Base-by-base conservation (phyloP, 1,140 invertebrate genomes). In the Megathymus violae region DNA sequence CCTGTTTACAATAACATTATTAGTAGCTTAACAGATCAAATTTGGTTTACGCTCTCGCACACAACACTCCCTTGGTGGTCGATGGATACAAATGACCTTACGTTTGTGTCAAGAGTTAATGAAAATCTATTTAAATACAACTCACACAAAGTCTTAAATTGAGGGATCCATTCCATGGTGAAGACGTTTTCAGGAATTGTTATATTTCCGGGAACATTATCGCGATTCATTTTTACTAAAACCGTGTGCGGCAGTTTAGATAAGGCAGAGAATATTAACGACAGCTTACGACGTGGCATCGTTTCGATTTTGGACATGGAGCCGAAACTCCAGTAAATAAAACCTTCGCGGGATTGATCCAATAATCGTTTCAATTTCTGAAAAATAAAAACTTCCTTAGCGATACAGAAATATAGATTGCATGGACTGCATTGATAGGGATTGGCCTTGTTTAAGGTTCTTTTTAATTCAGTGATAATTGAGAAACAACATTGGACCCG, bases 251-350 rank as follows among this genome's bases (percentile, higher is more conserved):
- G 88, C 6, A 94, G 52, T 14, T 80, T 82, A 0, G 85, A 85
- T 64, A 94, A 89, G 0, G 83, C 90, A 7, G 89, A 65, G 41
- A 94, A 84, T 27, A 94, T 86, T 19, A 85, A 73, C 7, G 88
- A 62, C 5, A 92, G 75, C 3, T 85, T 92, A 1, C 91, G 77
- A 1, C 64, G 67, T 0, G 92, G 92, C 15, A 94, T 81, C 1
- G 92, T 89, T 50, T 91, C 85, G 22, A 93, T 92, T 52, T 93
- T 89, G 0, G 94, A 88, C 84, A 94, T 94, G 0, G 94, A 94
- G 0, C 95, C 95, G 67, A 95, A 91, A 34, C 93, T 94, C 81
- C 95, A 95, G 66, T 94, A 94, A 27, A 96, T 93, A 0, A 94
- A 93, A 0, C 95, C 95, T 36, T 94, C 77, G 9, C 82, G 71